Base-by-base conservation (phyloP, 1,140 invertebrate genomes). In the Elymnias hypermnestra region DNA sequence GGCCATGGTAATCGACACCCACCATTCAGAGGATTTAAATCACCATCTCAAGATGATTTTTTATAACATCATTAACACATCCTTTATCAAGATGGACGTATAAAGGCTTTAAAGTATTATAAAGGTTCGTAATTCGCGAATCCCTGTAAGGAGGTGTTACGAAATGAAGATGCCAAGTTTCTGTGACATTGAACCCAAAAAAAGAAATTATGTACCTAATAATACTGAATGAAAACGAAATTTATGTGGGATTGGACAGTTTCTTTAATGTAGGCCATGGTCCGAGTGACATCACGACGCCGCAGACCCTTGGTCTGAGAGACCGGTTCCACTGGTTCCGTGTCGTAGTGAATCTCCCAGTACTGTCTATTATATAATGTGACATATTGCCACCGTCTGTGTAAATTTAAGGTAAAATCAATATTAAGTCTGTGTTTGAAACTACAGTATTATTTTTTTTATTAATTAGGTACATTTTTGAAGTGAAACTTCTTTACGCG, bases 221-320 rank as follows among this genome's bases (percentile, higher is more conserved):
- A 36, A 36, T 19, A 36, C 33, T 47, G 39, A 50, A 48, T 48
- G 29, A 45, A 43, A 42, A 42, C 39, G 49, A 57, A 53, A 53
- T 43, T 52, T 52, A 53, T 53, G 49, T 53, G 40, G 31, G 43
- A 52, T 38, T 44, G 28, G 25, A 10, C 13, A 22, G 19, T 38
- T 21, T 17, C n/a, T 13, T 17, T 9, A 15, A 39, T 49, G 46
- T 61, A 38, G 56, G 57, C 40, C 53, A 61, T 9, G 53, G 53
- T 41, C 48, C 43, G 3, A 23, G 41, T 61, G 53, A 57, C 46
- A 57, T 59, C 57, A 41, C 35, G 18, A 21, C 15, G 17, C 3
- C n/a, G 17, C 18, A 36, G 33, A 36, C 33, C 33, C 33, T 21
- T 9, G 33, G 33, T 36, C 33, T 36, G 33, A 1, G 8, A 7